Percentiles rank a stretch among this genome's conserved stretches.
These are phyloP conservation scores for Molanna angustata DNA, from an alignment of 2,888 invertebrate genomes.

Conservation along the genomic window DNA sequence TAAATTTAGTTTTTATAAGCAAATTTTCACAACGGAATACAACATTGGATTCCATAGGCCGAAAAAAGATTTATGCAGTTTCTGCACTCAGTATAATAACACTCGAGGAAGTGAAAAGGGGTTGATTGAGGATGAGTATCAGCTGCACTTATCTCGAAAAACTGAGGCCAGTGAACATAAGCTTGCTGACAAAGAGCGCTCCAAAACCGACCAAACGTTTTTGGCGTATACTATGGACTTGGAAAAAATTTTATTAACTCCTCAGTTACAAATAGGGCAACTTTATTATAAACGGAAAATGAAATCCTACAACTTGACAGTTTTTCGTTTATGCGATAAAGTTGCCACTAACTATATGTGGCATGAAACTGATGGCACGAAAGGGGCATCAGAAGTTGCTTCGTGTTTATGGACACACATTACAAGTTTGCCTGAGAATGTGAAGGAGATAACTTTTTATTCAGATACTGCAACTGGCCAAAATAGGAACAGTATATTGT, in stretches of 20 bases:
- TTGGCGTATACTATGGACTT: background rate
- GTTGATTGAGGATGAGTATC: background rate
- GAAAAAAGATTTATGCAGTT: background rate
- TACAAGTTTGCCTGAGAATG: background rate
- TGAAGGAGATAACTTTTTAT: conserved; percentile 3
- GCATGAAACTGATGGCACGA: conserved; percentile 4
- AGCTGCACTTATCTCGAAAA: background rate
- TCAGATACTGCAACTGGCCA: conserved; percentile 6
- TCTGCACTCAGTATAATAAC: conserved; percentile 1
- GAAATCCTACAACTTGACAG: background rate
- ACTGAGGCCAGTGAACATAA: background rate
- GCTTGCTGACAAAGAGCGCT: background rate
- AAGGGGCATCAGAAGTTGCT: conserved; percentile 7
- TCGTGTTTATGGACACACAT: conserved; percentile 1
- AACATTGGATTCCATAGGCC: background rate
- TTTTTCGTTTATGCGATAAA: conserved; percentile 1
- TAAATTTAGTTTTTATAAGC: background rate
- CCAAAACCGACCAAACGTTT: background rate
- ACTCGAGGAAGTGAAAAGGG: background rate
- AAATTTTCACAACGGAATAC: background rate
- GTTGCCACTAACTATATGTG: conserved; percentile 9
- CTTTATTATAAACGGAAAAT: conserved; percentile 5
- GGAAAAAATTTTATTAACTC: conserved; percentile 10
- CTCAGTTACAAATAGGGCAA: conserved; percentile 3
- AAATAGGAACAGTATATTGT: conserved; percentile 2